phyloP scores from a whole-genome alignment of 2,797 vertebrate species.

The Coluber constrictor region DNA sequence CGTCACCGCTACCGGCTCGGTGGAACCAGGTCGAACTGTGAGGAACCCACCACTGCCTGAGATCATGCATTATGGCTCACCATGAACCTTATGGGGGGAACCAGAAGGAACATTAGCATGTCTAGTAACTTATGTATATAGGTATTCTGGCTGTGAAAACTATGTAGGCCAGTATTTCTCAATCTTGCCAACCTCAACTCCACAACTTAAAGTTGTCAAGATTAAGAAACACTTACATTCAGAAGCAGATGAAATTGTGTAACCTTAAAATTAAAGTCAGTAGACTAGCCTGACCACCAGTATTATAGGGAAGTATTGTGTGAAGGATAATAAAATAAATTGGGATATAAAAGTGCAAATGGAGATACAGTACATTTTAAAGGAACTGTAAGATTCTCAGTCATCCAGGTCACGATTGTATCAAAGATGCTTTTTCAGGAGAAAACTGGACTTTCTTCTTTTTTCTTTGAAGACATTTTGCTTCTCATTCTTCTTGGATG shows the following conservation, averaged over 20 bases:
- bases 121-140: not conserved
- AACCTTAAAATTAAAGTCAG: not conserved
- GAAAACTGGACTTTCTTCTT: no score
- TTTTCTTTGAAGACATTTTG: no score
- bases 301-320: not conserved
- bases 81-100: not conserved
- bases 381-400: not conserved
- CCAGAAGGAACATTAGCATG: not conserved
- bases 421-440: no score
- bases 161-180: not conserved
- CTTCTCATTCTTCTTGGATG: no score
- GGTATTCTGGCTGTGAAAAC: not conserved
- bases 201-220: not conserved
- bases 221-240: not conserved
- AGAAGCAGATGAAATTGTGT: not conserved
- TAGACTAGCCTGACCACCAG: not conserved
- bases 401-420: no score
- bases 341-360: not conserved
- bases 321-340: not conserved
- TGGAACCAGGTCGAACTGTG: no score
- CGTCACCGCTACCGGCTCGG: no score
- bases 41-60: not conserved
- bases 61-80: not conserved
- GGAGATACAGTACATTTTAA: not conserved
- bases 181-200: not conserved